These are phyloP conservation scores for Helleia helle DNA, from an alignment of 2,888 invertebrate genomes.

Conservation along the genomic window DNA sequence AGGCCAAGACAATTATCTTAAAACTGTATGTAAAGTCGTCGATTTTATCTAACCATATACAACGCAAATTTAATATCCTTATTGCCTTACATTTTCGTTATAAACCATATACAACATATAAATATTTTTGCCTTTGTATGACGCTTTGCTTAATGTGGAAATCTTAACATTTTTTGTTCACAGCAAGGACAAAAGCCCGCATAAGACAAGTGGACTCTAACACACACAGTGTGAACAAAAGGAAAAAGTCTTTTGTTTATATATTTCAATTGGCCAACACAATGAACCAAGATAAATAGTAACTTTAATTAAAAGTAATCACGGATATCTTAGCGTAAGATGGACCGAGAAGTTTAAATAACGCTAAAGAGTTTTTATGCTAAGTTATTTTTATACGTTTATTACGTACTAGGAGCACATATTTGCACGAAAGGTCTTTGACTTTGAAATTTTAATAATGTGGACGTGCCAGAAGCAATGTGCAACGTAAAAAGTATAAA, in stretches of 20 bases:
- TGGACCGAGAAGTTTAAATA: conserved; percentile 14
- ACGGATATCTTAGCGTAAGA: neutral
- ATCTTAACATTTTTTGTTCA: conserved; percentile 16
- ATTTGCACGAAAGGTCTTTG: neutral
- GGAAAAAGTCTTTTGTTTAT: conserved; percentile 15
- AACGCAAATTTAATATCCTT: neutral
- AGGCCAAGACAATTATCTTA: no score
- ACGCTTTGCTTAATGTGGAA: conserved; percentile 13
- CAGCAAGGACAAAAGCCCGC: conserved; percentile 19
- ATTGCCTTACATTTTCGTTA: neutral
- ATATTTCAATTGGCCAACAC: conserved; percentile 16
- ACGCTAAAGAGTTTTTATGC: conserved; percentile 36
- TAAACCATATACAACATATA: no score
- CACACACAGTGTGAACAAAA: conserved; percentile 16
- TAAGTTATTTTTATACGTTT: conserved; percentile 33
- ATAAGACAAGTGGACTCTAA: conserved; percentile 19
- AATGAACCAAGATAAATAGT: conserved; percentile 5
- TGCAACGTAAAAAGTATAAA: neutral
- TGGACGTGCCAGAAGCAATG: neutral
- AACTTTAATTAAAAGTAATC: conserved; percentile 8
- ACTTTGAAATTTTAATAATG: neutral
- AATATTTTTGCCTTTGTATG: conserved; percentile 10
- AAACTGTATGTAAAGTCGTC: neutral
- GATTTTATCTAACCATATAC: neutral
- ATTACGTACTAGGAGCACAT: neutral